A percentile compares a stretch with the other conserved stretches of the same genome.
Conservation (phyloP, 2,888 invertebrate genomes). For the Nomada fabriciana region DNA sequence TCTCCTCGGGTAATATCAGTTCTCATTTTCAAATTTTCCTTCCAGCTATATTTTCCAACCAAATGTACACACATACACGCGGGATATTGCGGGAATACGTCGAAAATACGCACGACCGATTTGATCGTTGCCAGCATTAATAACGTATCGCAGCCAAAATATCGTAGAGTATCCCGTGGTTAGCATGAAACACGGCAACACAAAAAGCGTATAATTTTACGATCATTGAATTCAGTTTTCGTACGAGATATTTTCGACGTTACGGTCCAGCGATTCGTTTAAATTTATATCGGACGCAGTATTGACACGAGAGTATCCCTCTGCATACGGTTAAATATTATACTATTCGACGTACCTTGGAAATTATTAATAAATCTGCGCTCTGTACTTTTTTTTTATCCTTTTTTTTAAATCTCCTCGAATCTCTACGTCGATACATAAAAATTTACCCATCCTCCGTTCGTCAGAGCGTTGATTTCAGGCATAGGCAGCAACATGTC, state of each 20-base stretch:
- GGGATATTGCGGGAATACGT: background rate
- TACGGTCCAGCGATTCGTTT: slow-evolving; percentile 55
- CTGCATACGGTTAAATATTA: slow-evolving; percentile 31
- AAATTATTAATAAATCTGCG: background rate
- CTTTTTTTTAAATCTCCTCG: background rate
- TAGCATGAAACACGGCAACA: slow-evolving; percentile 24
- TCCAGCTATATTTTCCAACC: background rate
- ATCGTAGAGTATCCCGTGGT: background rate
- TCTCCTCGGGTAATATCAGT: slow-evolving; percentile 72
- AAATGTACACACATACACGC: background rate
- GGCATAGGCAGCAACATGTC: slow-evolving; percentile 82
- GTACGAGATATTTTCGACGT: slow-evolving; percentile 55
- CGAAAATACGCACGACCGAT: background rate
- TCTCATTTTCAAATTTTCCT: background rate
- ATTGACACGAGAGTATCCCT: slow-evolving; percentile 38
- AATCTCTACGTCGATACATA: too few relatives aligned
- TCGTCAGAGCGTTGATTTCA: slow-evolving; percentile 76
- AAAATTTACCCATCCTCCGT: background rate
- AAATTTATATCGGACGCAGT: slow-evolving; percentile 48
- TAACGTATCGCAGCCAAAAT: slow-evolving; percentile 26
- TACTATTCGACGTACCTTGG: background rate
- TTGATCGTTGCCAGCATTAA: slow-evolving; percentile 20
- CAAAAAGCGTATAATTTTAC: slow-evolving; percentile 53
- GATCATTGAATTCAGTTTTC: slow-evolving; percentile 57
- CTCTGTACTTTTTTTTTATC: background rate